These are phyloP conservation scores for Dasysyrphus albostriatus DNA, from an alignment of 2,888 invertebrate species.

Conservation along the genomic window DNA sequence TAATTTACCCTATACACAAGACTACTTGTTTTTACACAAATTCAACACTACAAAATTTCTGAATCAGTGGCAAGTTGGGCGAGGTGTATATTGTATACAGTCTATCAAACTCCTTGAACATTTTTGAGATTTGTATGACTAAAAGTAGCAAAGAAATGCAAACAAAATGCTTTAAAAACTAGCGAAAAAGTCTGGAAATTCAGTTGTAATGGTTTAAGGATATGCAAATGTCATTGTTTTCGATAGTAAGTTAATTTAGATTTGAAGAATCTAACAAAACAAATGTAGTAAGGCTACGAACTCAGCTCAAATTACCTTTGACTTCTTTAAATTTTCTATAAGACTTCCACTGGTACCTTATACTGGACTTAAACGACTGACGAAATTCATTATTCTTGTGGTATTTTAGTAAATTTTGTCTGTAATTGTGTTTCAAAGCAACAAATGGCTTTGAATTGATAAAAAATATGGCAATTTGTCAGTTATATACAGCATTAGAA, in stretches of 20 bases:
- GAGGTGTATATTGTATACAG: neutral
- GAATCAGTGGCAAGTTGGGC: neutral
- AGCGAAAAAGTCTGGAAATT: neutral
- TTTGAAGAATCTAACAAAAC: neutral
- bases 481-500: no score
- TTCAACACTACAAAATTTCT: neutral
- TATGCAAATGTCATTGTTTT: no score
- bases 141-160: neutral
- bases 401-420: no score
- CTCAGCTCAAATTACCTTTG: no score
- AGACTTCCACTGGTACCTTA: no score
- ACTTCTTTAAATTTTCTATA: no score
- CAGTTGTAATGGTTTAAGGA: neutral
- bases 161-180: neutral
- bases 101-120: neutral
- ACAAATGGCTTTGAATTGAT: no score
- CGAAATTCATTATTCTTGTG: no score
- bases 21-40: neutral
- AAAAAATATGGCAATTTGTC: no score
- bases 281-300: no score
- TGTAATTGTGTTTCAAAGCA: no score
- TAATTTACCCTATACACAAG: neutral
- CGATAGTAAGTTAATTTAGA: neutral
- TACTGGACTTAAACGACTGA: no score
- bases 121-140: slow-evolving; percentile 2